These are phyloP conservation scores for Protula sp. DNA, from an alignment of 2,888 invertebrate species.

Conservation along the genomic window DNA sequence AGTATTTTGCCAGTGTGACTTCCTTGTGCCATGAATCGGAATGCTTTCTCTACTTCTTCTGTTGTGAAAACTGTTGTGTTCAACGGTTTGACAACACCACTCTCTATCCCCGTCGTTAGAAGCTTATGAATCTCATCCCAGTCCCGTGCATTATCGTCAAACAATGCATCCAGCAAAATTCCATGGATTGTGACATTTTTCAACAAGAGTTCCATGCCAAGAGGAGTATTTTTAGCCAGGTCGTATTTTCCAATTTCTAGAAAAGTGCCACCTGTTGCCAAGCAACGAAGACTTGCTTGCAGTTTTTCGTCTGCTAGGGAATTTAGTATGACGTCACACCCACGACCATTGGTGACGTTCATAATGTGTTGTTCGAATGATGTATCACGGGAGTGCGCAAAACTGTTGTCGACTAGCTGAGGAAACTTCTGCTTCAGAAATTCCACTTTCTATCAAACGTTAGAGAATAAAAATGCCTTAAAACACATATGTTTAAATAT, in stretches of 20 bases:
- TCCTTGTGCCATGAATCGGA: slow-evolving; percentile 84
- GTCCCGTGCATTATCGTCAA: slow-evolving; percentile 56
- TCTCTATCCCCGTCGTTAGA: slow-evolving; percentile 74
- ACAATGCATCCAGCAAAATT: slow-evolving; percentile 6
- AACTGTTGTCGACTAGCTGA: background rate
- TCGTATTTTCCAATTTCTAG: slow-evolving; percentile 15
- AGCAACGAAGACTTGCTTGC: slow-evolving; percentile 3
- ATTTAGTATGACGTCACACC: slow-evolving; percentile 12
- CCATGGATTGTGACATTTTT: slow-evolving; percentile 11
- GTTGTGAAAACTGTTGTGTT: slow-evolving; percentile 76
- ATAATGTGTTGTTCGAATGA: slow-evolving; percentile 1
- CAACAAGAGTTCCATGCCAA: slow-evolving; percentile 7
- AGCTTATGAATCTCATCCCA: slow-evolving; percentile 66
- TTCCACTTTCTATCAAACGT: background rate
- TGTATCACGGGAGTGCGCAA: background rate
- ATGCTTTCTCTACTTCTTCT: slow-evolving; percentile 82
- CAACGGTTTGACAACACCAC: slow-evolving; percentile 79
- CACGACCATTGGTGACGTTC: background rate
- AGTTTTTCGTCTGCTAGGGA: slow-evolving; percentile 12
- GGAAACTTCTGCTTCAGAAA: background rate
- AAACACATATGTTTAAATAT: too few species aligned
- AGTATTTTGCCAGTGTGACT: slow-evolving; percentile 93
- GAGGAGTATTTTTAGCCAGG: slow-evolving; percentile 3
- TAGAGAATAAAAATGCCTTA: too few species aligned
- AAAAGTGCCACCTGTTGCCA: slow-evolving; percentile 7